A percentile compares a stretch with the other conserved stretches of the same genome.
Conservation (phyloP, 1,140 invertebrate genomes). For the roundworm (Caenorhabditis elegans) region DNA sequence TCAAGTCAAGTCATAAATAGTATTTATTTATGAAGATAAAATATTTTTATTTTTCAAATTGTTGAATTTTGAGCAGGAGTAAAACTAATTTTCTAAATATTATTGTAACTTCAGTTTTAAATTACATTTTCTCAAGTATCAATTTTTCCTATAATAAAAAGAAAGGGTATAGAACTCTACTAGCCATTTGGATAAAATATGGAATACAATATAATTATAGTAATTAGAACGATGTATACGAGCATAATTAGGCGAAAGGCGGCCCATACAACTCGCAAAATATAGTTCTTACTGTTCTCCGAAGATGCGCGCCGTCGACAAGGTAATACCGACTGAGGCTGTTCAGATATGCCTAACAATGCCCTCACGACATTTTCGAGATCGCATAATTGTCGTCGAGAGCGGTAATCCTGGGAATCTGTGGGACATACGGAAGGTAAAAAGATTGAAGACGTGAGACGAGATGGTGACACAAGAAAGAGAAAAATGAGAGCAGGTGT, state of each 20-base stretch:
- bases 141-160: too few species aligned
- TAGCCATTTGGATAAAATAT: not conserved
- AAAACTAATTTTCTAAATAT: too few species aligned
- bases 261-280: not conserved
- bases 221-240: constrained; percentile 5
- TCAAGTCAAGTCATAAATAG: too few species aligned
- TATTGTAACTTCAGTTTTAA: too few species aligned
- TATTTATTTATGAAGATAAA: too few species aligned
- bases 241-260: constrained; percentile 10
- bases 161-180: not conserved
- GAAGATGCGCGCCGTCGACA: not conserved
- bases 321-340: not conserved
- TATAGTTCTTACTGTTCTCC: not conserved
- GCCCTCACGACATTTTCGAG: not conserved
- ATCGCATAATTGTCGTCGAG: constrained; percentile 27
- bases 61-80: too few species aligned
- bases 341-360: not conserved
- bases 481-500: not conserved
- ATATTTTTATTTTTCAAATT: too few species aligned
- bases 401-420: constrained; percentile 31
- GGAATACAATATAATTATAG: constrained; percentile 14
- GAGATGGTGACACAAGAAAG: not conserved
- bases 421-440: constrained; percentile 15
- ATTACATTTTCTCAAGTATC: too few species aligned
- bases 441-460: constrained; percentile 19